These are phyloP conservation scores for Pangasianodon gigas DNA, from an alignment of 2,113 vertebrate species.

Conservation along the genomic window DNA sequence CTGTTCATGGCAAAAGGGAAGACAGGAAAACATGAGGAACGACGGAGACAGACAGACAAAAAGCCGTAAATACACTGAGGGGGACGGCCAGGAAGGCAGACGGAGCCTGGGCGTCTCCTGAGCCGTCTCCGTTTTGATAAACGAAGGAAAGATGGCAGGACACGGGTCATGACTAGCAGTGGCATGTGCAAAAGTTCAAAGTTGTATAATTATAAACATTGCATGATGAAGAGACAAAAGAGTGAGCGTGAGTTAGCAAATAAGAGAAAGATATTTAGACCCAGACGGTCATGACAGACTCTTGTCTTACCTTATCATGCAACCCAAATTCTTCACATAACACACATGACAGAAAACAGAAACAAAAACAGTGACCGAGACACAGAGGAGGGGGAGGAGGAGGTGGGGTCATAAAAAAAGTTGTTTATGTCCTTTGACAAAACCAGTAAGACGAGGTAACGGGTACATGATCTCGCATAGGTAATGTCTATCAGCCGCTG, in stretches of 20 bases:
- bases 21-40: neutral
- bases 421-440: slow-evolving; percentile 23
- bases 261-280: no score
- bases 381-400: slow-evolving; percentile 17
- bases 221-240: neutral
- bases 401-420: slow-evolving; percentile 27
- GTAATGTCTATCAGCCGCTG: neutral
- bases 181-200: neutral
- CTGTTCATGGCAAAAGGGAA: slow-evolving; percentile 34
- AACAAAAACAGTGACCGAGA: slow-evolving; percentile 37
- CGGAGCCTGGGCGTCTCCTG: slow-evolving; percentile 51
- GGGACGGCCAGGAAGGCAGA: slow-evolving; percentile 21
- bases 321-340: slow-evolving; percentile 15
- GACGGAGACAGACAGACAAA: neutral
- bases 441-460: slow-evolving; percentile 29
- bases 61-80: slow-evolving; percentile 35
- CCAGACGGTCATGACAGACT: neutral
- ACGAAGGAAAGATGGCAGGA: neutral
- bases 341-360: neutral
- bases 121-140: slow-evolving; percentile 16
- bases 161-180: neutral
- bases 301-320: neutral
- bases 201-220: neutral
- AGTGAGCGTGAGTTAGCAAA: neutral
- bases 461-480: neutral